Evolutionary conservation across 2,797 vertebrate species (phyloP).

Genomic region (Macropodus opercularis): DNA sequence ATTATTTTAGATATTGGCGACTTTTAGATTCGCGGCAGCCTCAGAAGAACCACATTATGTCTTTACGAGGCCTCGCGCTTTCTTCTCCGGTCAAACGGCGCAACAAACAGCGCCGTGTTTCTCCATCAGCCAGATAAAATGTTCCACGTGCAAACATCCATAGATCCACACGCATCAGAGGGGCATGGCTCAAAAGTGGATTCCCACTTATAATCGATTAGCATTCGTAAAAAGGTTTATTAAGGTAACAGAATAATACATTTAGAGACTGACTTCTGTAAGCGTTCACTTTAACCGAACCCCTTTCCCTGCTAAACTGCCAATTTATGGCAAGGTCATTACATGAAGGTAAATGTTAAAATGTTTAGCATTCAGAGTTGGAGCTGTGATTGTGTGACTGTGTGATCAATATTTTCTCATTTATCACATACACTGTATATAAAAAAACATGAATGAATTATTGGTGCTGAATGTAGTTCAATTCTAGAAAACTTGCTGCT

Average conservation of each 20-base stretch:
- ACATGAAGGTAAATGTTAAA: background rate
- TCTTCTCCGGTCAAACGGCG: constrained; percentile 57
- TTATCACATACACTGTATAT: constrained; percentile 2
- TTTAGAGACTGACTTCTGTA: constrained; percentile 3
- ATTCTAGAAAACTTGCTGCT: background rate
- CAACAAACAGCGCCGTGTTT: constrained; percentile 31
- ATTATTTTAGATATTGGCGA: constrained; percentile 67
- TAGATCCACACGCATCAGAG: constrained; percentile 23
- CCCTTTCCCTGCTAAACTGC: background rate
- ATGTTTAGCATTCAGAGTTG: background rate
- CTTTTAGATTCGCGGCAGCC: constrained; percentile 52
- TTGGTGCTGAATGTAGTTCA: constrained; percentile 17
- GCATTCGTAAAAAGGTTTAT: constrained; percentile 28
- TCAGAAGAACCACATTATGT: constrained; percentile 53
- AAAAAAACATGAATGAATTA: constrained; percentile 20
- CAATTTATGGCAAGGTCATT: constrained; percentile 10
- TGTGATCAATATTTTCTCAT: constrained; percentile 13
- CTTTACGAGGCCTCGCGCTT: constrained; percentile 53
- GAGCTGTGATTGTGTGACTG: background rate
- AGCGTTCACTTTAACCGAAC: constrained; percentile 33
- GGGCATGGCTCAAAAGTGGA: constrained; percentile 32
- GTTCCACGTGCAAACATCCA: constrained; percentile 36
- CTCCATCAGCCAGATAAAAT: constrained; percentile 44
- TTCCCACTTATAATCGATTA: constrained; percentile 35
- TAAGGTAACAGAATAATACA: constrained; percentile 20